Base-by-base conservation (phyloP, 2,888 invertebrate species). In the Cetonia aurata region DNA sequence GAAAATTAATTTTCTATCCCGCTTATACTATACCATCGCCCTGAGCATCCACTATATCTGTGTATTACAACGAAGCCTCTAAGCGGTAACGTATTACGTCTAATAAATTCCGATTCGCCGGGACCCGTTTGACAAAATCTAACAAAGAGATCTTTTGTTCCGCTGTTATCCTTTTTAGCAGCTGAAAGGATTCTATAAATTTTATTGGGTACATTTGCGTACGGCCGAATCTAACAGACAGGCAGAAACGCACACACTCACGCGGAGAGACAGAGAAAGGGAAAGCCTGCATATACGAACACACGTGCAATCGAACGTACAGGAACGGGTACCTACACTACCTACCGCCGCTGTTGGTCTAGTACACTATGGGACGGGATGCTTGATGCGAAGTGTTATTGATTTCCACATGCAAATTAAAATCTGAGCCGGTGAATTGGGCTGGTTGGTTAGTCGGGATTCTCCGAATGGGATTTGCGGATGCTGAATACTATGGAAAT, bases 71-170 rank as follows among this genome's bases (percentile, higher is more conserved):
- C 62, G 50, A 65, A 50, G 50, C 62, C 62, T 65, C 50, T 65
- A 65, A 65, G 50, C 52, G 50, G 50, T 65, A 65, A 65, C 50
- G 50, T 65, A 65, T 65, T 65, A 65, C 50, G 62, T 65, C 62
- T 65, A 65, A 65, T 65, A 65, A 65, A 65, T 65, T 65, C 25
- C 62, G 50, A 65, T 65, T 52, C 62, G 57, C n/a, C 17, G 50
- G 33, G 33, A 65, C 15, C 50, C 52, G 62, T 65, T 50, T 65
- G 62, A 65, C 62, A 65, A 65, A 65, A 65, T 65, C 52, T 65
- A 65, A 65, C 62, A 52, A 65, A 65, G 62, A 65, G 62, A 65
- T 65, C 62, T 65, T 65, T 65, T 65, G 62, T 65, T 65, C 62
- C 8, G 10, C 62, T 65, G 62, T 65, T 65, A 65, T 65, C 62